Percentiles rank a stretch among this genome's conserved stretches.
phyloP scores from a whole-genome alignment of 2,888 invertebrate species.

The Eledone cirrhosa region DNA sequence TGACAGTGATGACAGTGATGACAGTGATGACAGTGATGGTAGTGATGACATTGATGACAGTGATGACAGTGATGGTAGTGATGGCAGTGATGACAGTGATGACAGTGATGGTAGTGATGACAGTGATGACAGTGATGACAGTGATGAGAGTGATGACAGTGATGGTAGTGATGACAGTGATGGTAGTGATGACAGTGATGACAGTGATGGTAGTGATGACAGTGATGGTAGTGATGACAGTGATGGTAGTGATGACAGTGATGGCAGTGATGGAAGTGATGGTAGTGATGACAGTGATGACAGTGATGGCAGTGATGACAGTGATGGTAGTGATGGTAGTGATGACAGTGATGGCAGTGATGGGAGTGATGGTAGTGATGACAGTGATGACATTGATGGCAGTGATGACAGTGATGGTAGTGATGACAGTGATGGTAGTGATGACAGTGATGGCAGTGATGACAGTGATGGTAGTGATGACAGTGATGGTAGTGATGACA shows the following conservation, averaged over 20 bases:
- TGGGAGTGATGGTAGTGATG: too few species aligned
- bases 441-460: constrained; percentile 2
- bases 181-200: constrained; percentile 22
- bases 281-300: constrained; percentile 22
- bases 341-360: neutral
- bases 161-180: too few species aligned
- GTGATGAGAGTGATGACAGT: too few species aligned
- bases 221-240: neutral
- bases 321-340: constrained; percentile 5
- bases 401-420: too few species aligned
- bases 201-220: neutral
- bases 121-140: too few species aligned
- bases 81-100: neutral
- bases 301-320: constrained; percentile 14
- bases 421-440: neutral
- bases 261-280: too few species aligned
- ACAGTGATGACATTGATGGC: too few species aligned
- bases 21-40: too few species aligned
- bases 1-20: neutral
- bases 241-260: too few species aligned
- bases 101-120: neutral
- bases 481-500: constrained; percentile 19
- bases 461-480: neutral
- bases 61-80: too few species aligned
- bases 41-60: too few species aligned